A percentile compares a stretch with the other conserved stretches of the same genome.
These are phyloP conservation scores for Molorchus minor DNA, from an alignment of 2,888 invertebrate genomes.

Conservation along the genomic window DNA sequence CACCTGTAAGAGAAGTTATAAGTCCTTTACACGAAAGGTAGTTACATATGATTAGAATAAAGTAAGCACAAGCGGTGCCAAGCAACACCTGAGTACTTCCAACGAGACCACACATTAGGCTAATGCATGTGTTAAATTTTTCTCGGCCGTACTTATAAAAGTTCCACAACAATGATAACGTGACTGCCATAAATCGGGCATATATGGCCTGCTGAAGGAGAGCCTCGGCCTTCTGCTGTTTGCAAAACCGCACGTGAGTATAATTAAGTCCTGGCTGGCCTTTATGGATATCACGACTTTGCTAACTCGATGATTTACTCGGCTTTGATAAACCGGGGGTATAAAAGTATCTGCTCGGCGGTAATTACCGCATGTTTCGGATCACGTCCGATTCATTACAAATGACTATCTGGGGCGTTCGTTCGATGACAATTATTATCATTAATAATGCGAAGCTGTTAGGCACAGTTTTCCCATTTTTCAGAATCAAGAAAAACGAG, in stretches of 20 bases:
- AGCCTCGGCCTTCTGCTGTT: conserved; percentile 49
- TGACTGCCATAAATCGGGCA: conserved; percentile 56
- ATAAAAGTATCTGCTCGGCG: conserved; percentile 58
- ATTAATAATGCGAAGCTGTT: not conserved
- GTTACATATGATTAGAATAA: too few species aligned
- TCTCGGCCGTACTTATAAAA: conserved; percentile 42
- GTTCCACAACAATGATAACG: conserved; percentile 55
- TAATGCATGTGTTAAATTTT: conserved; percentile 50
- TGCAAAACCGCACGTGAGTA: conserved; percentile 60
- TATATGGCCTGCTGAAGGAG: conserved; percentile 54
- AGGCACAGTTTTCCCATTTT: not conserved
- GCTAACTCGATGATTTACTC: conserved; percentile 59
- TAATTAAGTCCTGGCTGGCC: conserved; percentile 61
- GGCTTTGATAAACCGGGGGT: conserved; percentile 59
- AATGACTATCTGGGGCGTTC: conserved; percentile 19
- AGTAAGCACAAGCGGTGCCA: conserved; percentile 23
- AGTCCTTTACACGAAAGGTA: too few species aligned
- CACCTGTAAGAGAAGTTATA: too few species aligned
- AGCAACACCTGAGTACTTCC: conserved; percentile 32
- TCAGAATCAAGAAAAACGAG: too few species aligned
- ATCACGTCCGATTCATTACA: conserved; percentile 45
- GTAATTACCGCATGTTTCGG: conserved; percentile 50
- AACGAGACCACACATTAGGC: conserved; percentile 47
- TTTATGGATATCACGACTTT: conserved; percentile 61
- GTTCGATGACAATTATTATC: conserved; percentile 16